Evolutionary conservation across 2,888 invertebrate species (phyloP).

Genomic region (Athalia cordata): DNA sequence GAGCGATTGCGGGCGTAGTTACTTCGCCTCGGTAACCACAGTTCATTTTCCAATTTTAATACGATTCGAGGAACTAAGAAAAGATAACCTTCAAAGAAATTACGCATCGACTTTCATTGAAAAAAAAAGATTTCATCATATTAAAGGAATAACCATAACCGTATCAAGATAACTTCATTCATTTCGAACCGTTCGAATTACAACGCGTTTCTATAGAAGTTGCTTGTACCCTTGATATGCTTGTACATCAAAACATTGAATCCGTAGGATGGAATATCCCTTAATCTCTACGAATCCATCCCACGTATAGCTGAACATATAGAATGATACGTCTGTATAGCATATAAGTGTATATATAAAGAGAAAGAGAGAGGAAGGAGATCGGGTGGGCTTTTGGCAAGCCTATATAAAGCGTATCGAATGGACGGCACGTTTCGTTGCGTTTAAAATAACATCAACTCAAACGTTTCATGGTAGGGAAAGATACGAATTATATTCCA

Average conservation of each 20-base stretch:
- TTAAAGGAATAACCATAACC: not conserved
- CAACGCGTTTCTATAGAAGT: not conserved
- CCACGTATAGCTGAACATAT: not conserved
- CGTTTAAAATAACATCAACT: conserved; percentile 60
- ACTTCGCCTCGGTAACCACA: conserved; percentile 28
- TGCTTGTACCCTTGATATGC: conserved; percentile 10
- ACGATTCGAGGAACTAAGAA: conserved; percentile 4
- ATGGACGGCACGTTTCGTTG: conserved; percentile 51
- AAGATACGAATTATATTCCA: conserved; percentile 44
- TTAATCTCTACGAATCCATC: conserved; percentile 34
- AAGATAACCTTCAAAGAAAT: conserved; percentile 36
- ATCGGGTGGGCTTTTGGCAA: conserved; percentile 44
- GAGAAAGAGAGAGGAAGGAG: conserved; percentile 44
- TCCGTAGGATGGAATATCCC: conserved; percentile 25
- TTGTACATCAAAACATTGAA: conserved; percentile 26
- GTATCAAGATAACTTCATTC: too few relatives aligned
- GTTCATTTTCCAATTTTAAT: conserved; percentile 34
- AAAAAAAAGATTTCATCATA: conserved; percentile 3
- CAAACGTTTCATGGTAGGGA: conserved; percentile 56
- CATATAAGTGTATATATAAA: conserved; percentile 22
- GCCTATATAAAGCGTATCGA: conserved; percentile 49
- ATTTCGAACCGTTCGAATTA: too few relatives aligned
- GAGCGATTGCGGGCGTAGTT: conserved; percentile 1
- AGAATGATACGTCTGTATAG: too few relatives aligned
- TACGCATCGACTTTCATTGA: not conserved